Evolutionary conservation across 2,888 invertebrate genomes (phyloP), one percentile per base, ranked within the genome.

Genomic region (Hyposoter dolosus): DNA sequence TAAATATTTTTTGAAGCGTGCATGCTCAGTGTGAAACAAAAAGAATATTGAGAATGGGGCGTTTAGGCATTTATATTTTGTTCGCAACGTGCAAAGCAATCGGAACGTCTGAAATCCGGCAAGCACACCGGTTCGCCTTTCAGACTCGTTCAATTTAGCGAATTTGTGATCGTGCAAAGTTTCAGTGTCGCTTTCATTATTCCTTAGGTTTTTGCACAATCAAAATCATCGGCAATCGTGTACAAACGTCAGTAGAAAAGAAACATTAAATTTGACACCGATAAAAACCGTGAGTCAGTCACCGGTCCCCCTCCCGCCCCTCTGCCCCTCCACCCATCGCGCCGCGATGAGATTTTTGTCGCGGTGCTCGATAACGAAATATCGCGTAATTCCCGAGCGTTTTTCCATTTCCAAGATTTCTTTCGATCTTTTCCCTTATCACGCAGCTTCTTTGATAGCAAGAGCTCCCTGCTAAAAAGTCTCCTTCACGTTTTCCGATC

Each of bases 1-100:
- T 93, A 93, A 93, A 91, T 93, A 93, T 93, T 35, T 69, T 45
- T 35, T 23, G 1, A 19, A 65, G 43, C 66, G 74, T 68, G 82
- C 72, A 72, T 80, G 75, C 45, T 45, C 40, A 56, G 78, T 69
- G 78, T 56, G 47, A 28, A 66, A 47, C 28, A 23, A 50, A 71
- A 74, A 74, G 32, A 40, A 69, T n/a, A 78, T 77, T 28, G 53
- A 35, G 53, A 78, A 78, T 53, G 28, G 56, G 68, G 56, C 69
- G 68, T 69, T 69, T 9, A 43, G 68, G 78, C 66, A 43, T 23
- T 78, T 68, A 68, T 65, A 56, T 78, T 68, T 68, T 40, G 40
- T n/a, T 17, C 12, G 32, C 74, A 74, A 56, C 74, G 74, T 66
- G 81, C 40, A 53, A 40, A 35, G 32, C 35, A 15, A 7, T 66